Conservation (phyloP, 2,113 vertebrate species). For the Lophura nycthemera region DNA sequence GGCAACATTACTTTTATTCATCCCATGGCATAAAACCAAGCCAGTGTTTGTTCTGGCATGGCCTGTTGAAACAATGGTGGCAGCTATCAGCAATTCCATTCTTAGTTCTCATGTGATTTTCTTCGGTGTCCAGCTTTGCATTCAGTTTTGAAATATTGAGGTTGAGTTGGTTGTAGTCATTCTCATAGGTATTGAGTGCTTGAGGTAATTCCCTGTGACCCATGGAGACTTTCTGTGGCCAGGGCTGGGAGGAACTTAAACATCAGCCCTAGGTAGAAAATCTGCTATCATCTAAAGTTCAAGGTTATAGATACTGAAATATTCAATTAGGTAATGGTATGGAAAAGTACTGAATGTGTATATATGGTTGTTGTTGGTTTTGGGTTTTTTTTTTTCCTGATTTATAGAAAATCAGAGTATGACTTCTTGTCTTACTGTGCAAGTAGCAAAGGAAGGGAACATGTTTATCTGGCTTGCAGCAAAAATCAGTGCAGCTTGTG, state of each 20-base stretch:
- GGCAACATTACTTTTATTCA: slow-evolving; percentile 5
- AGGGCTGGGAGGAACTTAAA: neutral
- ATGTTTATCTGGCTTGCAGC: neutral
- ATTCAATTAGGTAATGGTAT: neutral
- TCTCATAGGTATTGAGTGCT: neutral
- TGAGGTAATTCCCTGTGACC: neutral
- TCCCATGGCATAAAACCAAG: neutral
- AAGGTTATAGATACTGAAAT: neutral
- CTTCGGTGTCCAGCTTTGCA: neutral
- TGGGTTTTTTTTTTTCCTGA: neutral
- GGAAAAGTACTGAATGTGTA: neutral
- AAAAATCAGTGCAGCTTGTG: neutral
- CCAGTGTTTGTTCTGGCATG: slow-evolving; percentile 20
- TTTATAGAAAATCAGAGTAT: neutral
- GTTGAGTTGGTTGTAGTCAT: neutral
- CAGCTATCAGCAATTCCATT: neutral
- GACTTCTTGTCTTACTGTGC: neutral
- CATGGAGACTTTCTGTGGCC: neutral
- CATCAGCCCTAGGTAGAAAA: neutral
- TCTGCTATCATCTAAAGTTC: neutral
- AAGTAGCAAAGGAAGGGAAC: neutral
- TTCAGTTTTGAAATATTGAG: neutral
- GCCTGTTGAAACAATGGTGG: neutral
- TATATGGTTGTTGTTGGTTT: neutral
- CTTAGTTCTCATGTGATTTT: neutral